Percentiles rank a stretch among this genome's conserved stretches.
Conservation (phyloP, 2,113 vertebrate species). For the Microtus richardsoni region DNA sequence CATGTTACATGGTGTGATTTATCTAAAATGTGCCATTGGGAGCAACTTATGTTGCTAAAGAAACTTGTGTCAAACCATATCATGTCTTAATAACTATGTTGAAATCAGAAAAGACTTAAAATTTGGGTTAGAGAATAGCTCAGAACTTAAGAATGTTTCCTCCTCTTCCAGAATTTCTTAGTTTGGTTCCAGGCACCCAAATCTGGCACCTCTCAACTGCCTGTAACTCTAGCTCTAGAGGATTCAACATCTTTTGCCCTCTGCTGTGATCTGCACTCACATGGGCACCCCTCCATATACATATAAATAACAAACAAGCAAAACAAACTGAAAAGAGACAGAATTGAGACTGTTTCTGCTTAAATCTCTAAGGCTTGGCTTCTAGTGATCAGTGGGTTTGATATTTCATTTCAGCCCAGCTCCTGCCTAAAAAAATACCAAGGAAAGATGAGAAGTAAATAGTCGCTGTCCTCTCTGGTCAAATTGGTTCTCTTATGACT, state of each 20-base stretch:
- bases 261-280: not conserved
- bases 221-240: not conserved
- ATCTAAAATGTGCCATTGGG: not conserved
- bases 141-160: not conserved
- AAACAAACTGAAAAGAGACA: not conserved
- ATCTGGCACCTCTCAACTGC: not conserved
- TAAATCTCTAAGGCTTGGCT: conserved; percentile 60
- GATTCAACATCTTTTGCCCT: not conserved
- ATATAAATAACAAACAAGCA: not conserved
- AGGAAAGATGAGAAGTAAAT: conserved; percentile 58
- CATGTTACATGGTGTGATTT: not conserved
- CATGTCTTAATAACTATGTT: not conserved
- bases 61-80: not conserved
- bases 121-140: not conserved
- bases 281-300: not conserved
- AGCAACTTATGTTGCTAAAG: conserved; percentile 38
- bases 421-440: conserved; percentile 52
- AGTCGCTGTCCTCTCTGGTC: not conserved
- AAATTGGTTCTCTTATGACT: conserved; percentile 42
- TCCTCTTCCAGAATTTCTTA: not conserved
- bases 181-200: not conserved
- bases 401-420: conserved; percentile 20
- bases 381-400: conserved; percentile 50
- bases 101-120: conserved; percentile 47
- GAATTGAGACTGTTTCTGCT: conserved; percentile 46